These are phyloP conservation scores for Thalassoma bifasciatum DNA, from an alignment of 2,113 vertebrate genomes.

Conservation along the genomic window DNA sequence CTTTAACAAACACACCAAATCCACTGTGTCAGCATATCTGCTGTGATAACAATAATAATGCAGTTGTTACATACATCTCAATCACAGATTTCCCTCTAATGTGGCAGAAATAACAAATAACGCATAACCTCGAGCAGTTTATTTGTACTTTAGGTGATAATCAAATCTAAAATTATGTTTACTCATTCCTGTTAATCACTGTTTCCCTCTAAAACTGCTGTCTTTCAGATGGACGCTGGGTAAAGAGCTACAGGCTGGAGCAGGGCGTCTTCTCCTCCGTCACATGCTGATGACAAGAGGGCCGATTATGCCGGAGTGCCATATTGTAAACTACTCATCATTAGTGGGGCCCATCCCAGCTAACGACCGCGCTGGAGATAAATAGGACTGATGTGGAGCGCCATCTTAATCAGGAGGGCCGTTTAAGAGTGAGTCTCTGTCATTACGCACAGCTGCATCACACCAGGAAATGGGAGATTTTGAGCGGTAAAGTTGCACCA, in stretches of 20 bases:
- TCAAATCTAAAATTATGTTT: slow-evolving; percentile 39
- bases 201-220: slow-evolving; percentile 42
- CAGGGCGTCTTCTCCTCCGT: slow-evolving; percentile 47
- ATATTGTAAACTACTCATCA: slow-evolving; percentile 83
- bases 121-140: slow-evolving; percentile 46
- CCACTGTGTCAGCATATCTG: slow-evolving; percentile 32
- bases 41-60: slow-evolving; percentile 36
- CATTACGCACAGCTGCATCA: slow-evolving; percentile 79
- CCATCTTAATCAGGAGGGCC: slow-evolving; percentile 73
- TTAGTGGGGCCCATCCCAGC: slow-evolving; percentile 70
- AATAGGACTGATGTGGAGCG: slow-evolving; percentile 67
- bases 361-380: slow-evolving; percentile 74
- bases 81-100: slow-evolving; percentile 43
- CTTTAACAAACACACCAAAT: slow-evolving; percentile 27
- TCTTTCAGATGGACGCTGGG: slow-evolving; percentile 48
- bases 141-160: slow-evolving; percentile 45
- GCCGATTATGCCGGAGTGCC: slow-evolving; percentile 67
- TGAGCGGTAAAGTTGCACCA: slow-evolving; percentile 61
- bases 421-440: slow-evolving; percentile 69
- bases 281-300: slow-evolving; percentile 68
- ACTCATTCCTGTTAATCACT: slow-evolving; percentile 49
- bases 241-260: slow-evolving; percentile 69
- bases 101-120: slow-evolving; percentile 46
- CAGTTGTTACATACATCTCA: slow-evolving; percentile 46
- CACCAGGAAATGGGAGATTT: slow-evolving; percentile 63